Evolutionary conservation across 2,797 vertebrate species (phyloP).

Genomic region (Myotis myotis): DNA sequence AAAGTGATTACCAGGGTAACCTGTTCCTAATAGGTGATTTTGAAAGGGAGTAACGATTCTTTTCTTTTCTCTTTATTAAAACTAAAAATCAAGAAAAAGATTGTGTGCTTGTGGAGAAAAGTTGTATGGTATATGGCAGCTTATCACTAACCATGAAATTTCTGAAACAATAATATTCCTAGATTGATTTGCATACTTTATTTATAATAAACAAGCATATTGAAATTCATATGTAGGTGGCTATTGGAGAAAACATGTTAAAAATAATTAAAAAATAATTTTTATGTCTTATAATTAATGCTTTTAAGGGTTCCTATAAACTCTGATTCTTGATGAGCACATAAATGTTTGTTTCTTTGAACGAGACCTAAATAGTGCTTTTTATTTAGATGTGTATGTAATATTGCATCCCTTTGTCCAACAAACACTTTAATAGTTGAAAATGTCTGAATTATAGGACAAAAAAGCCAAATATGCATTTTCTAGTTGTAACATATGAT

Average conservation of each 20-base stretch:
- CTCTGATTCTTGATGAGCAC: background rate
- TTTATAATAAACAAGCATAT: conserved; percentile 48
- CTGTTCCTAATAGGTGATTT: background rate
- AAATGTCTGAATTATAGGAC: conserved; percentile 22
- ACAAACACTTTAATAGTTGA: conserved; percentile 51
- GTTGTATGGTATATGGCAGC: background rate
- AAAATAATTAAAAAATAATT: conserved; percentile 16
- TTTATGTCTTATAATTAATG: conserved; percentile 20
- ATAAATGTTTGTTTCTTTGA: conserved; percentile 43
- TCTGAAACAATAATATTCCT: conserved; percentile 43
- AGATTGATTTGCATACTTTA: background rate
- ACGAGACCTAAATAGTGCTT: background rate
- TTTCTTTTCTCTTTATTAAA: background rate
- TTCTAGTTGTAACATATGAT: conserved; percentile 46
- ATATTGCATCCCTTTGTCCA: background rate
- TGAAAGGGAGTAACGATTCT: background rate
- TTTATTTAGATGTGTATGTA: conserved; percentile 40
- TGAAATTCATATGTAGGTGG: conserved; percentile 2
- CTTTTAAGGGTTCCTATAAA: background rate
- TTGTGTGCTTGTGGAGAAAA: background rate
- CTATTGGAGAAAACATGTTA: conserved; percentile 34
- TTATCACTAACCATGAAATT: conserved; percentile 14
- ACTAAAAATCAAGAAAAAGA: background rate
- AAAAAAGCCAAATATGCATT: conserved; percentile 53
- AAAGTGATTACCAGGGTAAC: conserved; percentile 25